Base-by-base conservation (phyloP, 2,113 vertebrate species). In the Labeo catla region DNA sequence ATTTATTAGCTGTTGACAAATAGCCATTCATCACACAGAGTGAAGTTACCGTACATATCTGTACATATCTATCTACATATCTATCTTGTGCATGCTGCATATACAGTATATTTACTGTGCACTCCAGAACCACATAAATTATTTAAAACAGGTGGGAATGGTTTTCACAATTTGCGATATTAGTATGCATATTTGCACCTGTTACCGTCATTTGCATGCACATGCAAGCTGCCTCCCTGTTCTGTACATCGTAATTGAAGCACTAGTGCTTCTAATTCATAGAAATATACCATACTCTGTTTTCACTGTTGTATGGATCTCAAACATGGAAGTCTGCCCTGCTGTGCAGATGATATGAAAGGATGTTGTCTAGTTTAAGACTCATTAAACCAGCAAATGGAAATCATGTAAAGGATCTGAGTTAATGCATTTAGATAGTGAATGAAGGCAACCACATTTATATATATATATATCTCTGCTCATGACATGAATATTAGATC, bases 151-250 rank as follows among this genome's bases (percentile, higher is more conserved):
- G 28, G 28, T 28, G 28, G 28, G 28, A 28, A 28, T 28, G 28
- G 28, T 28, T 28, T 28, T 28, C 70, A 73, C 70, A n/a, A n/a
- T 47, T 47, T 47, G 19, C 9, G 0, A 9, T 47, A 47, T 73
- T n/a, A 73, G 9, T 73, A 73, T 73, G 70, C 70, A 47, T 47
- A 45, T 73, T 45, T n/a, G 34, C 70, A 45, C 16, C 39, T 72
- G 39, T 43, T 21, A 39, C 3, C 16, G 4, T 45, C 16, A 72
- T 72, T 45, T 72, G 36, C 8, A 45, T 47, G 70, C 19, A 73
- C 8, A 43, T 43, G 16, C 68, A 43, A 43, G 45, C 70, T 73
- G 9, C 43, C 43, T 73, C 11, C 8, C 19, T 73, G 8, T 47
- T 73, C 39, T 73, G 4, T 12, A 13, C 65, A 68, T 10, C 11